Evolutionary conservation across 2,113 vertebrate genomes (phyloP).

Genomic region (Pteruthius melanotis): DNA sequence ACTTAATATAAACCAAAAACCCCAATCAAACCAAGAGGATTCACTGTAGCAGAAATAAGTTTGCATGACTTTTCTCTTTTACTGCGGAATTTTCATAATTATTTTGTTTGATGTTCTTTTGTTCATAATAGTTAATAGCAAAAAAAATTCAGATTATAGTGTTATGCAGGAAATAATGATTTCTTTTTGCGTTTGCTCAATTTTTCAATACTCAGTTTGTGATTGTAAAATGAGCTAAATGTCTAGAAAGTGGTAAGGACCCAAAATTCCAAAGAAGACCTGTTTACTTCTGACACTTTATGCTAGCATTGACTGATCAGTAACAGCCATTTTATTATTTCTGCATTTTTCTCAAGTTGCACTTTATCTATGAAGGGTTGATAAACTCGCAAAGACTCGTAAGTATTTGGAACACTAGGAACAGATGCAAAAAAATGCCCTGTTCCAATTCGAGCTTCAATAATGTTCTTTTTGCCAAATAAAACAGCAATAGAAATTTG

Average conservation of each 20-base stretch:
- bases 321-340: not conserved
- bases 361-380: not conserved
- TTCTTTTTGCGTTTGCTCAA: not conserved
- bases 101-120: not conserved
- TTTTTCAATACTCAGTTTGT: not conserved
- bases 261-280: not conserved
- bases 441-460: not conserved
- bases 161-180: not conserved
- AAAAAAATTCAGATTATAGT: not conserved
- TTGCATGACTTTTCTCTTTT: not conserved
- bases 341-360: not conserved
- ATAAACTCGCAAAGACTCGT: not conserved
- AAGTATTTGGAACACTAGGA: not conserved
- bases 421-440: not conserved
- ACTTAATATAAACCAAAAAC: not conserved
- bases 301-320: not conserved
- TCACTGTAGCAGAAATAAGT: not conserved
- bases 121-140: not conserved
- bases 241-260: not conserved
- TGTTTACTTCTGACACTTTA: not conserved
- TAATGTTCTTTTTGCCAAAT: not conserved
- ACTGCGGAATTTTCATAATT: not conserved
- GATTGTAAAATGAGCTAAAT: not conserved
- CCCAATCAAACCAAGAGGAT: not conserved
- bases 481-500: not conserved